Percentiles rank a stretch among this genome's conserved stretches.
These are phyloP conservation scores for Brachionus angularis DNA, from an alignment of 1,140 invertebrate species.

Conservation along the genomic window DNA sequence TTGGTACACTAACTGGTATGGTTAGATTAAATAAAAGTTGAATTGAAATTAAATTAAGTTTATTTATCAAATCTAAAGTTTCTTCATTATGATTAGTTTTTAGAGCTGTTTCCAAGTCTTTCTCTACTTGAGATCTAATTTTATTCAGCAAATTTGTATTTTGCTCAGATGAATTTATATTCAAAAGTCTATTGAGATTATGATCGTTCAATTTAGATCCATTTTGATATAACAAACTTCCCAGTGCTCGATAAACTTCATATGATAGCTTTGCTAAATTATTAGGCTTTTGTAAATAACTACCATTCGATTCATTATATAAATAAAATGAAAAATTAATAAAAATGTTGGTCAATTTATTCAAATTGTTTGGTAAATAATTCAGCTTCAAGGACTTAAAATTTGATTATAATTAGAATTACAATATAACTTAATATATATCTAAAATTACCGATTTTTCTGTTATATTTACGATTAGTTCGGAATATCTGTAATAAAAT, in stretches of 20 bases:
- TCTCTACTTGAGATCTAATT: neutral
- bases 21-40: conserved; percentile 18
- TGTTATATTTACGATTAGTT: neutral
- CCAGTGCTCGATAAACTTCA: conserved; percentile 1
- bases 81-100: neutral
- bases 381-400: neutral
- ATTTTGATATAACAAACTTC: conserved; percentile 16
- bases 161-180: neutral
- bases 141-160: too few species aligned
- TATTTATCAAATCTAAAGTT: neutral
- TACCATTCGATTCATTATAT: neutral
- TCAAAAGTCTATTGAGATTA: neutral
- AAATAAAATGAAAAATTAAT: neutral
- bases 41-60: conserved; percentile 9
- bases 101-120: neutral
- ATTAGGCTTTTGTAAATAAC: neutral
- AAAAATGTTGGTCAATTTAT: conserved; percentile 1
- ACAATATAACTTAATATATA: too few species aligned
- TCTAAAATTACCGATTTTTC: conserved; percentile 21
- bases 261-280: neutral
- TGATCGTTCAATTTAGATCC: neutral
- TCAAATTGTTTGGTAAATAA: conserved; percentile 12
- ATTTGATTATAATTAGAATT: neutral
- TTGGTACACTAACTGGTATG: too few species aligned
- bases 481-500: neutral